Conservation (phyloP, 2,888 invertebrate genomes). For the Poecilus cupreus region DNA sequence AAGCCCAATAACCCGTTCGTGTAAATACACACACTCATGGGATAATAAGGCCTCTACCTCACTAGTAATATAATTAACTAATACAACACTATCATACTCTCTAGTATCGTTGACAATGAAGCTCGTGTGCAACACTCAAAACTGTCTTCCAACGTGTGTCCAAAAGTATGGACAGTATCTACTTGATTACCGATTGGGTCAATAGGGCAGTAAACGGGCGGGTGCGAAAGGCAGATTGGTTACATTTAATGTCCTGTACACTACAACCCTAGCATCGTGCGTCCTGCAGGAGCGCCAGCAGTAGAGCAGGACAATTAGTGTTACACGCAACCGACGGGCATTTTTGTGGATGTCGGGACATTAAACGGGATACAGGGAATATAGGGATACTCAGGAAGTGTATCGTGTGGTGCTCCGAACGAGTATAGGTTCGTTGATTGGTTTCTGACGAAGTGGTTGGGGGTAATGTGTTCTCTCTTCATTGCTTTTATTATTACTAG, state of each 20-base stretch:
- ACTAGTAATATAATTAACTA: too few species aligned
- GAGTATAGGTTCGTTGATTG: not conserved
- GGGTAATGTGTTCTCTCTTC: not conserved
- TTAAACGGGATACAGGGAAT: slow-evolving; percentile 35
- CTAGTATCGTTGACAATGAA: not conserved
- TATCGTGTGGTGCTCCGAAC: not conserved
- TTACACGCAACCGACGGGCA: slow-evolving; percentile 34
- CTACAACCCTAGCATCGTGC: not conserved
- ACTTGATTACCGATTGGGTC: slow-evolving; percentile 57
- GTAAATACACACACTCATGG: too few species aligned
- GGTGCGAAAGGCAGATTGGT: slow-evolving; percentile 56
- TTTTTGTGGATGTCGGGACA: slow-evolving; percentile 48
- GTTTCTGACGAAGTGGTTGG: slow-evolving; percentile 5
- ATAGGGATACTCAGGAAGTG: not conserved
- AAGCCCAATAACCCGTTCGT: too few species aligned
- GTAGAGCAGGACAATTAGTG: slow-evolving; percentile 41
- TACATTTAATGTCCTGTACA: slow-evolving; percentile 49
- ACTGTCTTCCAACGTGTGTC: not conserved
- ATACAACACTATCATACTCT: not conserved
- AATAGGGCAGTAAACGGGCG: slow-evolving; percentile 55
- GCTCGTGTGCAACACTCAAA: not conserved
- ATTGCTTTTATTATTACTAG: not conserved
- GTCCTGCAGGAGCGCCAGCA: not conserved
- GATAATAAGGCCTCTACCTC: too few species aligned
- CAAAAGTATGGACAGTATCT: slow-evolving; percentile 7